Base-by-base conservation (phyloP, 2,888 invertebrate species). In the Drosophila macrospina region DNA sequence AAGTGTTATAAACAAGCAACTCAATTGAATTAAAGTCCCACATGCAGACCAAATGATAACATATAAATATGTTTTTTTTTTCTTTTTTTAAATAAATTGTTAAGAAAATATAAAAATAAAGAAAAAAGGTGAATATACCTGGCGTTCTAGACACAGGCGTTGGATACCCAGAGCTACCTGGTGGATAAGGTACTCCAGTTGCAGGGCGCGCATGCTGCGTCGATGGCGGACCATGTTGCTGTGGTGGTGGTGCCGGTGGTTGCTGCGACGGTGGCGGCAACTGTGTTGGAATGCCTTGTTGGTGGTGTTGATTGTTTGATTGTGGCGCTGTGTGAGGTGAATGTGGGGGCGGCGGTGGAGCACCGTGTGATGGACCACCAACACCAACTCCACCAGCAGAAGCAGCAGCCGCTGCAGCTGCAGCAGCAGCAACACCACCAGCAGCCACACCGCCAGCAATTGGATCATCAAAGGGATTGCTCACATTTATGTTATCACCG, bases 391-490 rank as follows among this genome's bases (percentile, higher is more conserved):
- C 62, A 74, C 57, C 77, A 73, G 61, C 28, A 47, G 61, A 63
- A 67, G 64, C 62, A 41, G 41, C 69, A 51, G 42, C 60, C 13
- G 39, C 69, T 57, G 62, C 73, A 20, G n/a, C n/a, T 50, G 45
- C 69, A 47, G 56, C 60, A 52, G 61, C 79, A 65, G 77, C 63
- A 64, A 61, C 80, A 63, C 75, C 69, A 57, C 63, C 76, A 54
- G 87, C 72, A 55, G 63, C 65, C 54, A 61, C 80, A 71, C 78
- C 80, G 59, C 85, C 89, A 85, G 90, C 90, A 82, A 92, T 92
- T 78, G 94, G 93, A 94, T 96, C 96, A 93, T 96, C 96, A 94
- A 96, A 96, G 86, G 96, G 96, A 94, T 96, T 96, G 93, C 96
- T 96, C 93, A 96, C 96, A 94, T 94, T 96, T 92, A 96, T 95